A percentile compares a stretch with the other conserved stretches of the same genome.
phyloP scores from a whole-genome alignment of 2,888 invertebrate genomes.

The Campoplex capitator region DNA sequence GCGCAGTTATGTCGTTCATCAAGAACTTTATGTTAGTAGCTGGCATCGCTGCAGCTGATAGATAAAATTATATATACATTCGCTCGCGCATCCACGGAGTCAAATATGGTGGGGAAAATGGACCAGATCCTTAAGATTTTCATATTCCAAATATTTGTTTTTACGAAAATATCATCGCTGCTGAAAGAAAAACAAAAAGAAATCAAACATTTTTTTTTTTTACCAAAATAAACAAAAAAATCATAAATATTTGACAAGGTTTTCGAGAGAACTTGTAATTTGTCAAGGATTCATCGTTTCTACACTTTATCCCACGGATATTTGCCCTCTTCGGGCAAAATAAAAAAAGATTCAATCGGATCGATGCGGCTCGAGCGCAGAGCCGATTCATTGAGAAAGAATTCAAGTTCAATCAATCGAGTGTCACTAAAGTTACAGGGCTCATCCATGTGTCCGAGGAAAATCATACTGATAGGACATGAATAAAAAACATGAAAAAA shows the following conservation, averaged over 20 bases:
- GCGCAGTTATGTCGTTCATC: slow-evolving; percentile 40
- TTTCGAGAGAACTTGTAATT: neutral
- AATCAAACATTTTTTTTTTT: neutral
- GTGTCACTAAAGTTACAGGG: slow-evolving; percentile 7
- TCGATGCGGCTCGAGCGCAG: neutral
- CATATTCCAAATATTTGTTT: neutral
- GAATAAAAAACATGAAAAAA: neutral
- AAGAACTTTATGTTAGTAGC: slow-evolving; percentile 35
- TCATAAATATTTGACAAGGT: neutral
- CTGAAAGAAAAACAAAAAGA: neutral
- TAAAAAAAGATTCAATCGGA: neutral
- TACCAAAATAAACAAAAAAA: neutral
- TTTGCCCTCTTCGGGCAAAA: neutral
- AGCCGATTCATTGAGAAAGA: neutral
- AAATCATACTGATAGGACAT: neutral
- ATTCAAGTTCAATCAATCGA: neutral
- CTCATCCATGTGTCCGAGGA: neutral
- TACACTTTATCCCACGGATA: neutral
- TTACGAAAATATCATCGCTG: neutral
- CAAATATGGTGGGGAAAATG: slow-evolving; percentile 2
- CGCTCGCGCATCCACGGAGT: neutral
- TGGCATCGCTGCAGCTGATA: slow-evolving; percentile 32
- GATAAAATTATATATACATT: slow-evolving; percentile 40
- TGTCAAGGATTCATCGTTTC: too few species aligned
- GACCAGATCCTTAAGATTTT: neutral